phyloP scores from a whole-genome alignment of 2,888 invertebrate genomes.

The Ectemnius continuus region DNA sequence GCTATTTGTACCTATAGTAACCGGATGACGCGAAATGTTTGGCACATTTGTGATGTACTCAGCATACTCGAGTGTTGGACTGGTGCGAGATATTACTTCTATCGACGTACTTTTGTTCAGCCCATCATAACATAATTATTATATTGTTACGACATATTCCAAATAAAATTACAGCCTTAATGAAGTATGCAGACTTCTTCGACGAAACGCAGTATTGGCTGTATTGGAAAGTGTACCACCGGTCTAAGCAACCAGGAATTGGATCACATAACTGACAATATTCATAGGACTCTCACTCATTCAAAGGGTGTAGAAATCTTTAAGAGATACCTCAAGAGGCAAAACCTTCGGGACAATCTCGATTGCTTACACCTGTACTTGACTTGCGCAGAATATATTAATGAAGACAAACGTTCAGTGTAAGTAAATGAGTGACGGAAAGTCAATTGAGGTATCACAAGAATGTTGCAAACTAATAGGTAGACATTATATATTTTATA shows the following conservation, averaged over 20 bases:
- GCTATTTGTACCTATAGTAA: no score
- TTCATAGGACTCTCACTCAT: slow-evolving; percentile 61
- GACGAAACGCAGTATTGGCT: slow-evolving; percentile 57
- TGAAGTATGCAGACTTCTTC: slow-evolving; percentile 57
- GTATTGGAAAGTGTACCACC: slow-evolving; percentile 70
- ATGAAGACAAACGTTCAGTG: slow-evolving; percentile 47
- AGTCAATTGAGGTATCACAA: not conserved
- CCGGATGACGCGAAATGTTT: not conserved
- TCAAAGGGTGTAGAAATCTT: slow-evolving; percentile 63
- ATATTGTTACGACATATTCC: not conserved
- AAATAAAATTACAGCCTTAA: slow-evolving; percentile 23
- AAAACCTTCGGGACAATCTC: slow-evolving; percentile 52
- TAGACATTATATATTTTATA: slow-evolving; percentile 40
- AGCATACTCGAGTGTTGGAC: not conserved
- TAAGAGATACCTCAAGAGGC: slow-evolving; percentile 58
- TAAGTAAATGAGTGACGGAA: slow-evolving; percentile 38
- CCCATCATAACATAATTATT: not conserved
- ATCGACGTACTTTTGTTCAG: not conserved
- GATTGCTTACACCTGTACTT: slow-evolving; percentile 66
- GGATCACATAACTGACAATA: slow-evolving; percentile 66
- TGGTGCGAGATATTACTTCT: not conserved
- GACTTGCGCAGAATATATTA: slow-evolving; percentile 53
- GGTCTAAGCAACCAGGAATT: slow-evolving; percentile 64
- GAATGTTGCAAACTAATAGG: not conserved
- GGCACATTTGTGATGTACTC: not conserved